Evolutionary conservation across 2,797 vertebrate species (phyloP).

Genomic region (Oophaga sylvatica): DNA sequence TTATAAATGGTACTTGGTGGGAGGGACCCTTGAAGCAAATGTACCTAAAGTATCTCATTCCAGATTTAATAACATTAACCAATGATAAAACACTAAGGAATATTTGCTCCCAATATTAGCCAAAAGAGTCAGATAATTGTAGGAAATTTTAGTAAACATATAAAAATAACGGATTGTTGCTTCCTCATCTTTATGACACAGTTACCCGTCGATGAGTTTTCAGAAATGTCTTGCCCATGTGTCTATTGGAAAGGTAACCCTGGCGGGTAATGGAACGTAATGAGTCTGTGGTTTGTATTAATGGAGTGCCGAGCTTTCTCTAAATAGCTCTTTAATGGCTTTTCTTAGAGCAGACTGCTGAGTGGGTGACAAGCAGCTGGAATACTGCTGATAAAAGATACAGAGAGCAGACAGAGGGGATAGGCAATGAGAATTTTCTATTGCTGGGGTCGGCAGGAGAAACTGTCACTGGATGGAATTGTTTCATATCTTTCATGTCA

Average conservation of each 20-base stretch:
- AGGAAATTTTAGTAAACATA: not conserved
- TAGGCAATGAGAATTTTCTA: conserved; percentile 13
- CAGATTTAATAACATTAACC: not conserved
- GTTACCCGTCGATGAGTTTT: not conserved
- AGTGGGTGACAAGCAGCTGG: conserved; percentile 49
- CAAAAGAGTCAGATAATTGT: not conserved
- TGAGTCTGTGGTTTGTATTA: conserved; percentile 35
- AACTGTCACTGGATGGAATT: conserved; percentile 34
- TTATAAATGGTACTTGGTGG: not conserved
- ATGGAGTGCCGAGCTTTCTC: conserved; percentile 11
- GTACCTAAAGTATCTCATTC: not conserved
- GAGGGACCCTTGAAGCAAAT: not conserved
- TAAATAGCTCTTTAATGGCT: conserved; percentile 46
- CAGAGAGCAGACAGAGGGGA: conserved; percentile 25
- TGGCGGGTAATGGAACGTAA: conserved; percentile 39
- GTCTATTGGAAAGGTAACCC: not conserved
- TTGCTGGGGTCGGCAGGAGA: not conserved
- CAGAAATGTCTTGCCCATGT: not conserved
- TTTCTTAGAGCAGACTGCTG: conserved; percentile 39
- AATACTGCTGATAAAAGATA: conserved; percentile 35
- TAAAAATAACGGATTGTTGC: not conserved
- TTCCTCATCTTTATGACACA: not conserved
- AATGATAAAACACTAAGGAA: not conserved
- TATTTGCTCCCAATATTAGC: not conserved
- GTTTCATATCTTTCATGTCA: conserved; percentile 50